Percentiles rank a stretch among this genome's conserved stretches.
These are phyloP conservation scores for Pyrochroa serraticornis DNA, from an alignment of 2,888 invertebrate species.

Conservation along the genomic window DNA sequence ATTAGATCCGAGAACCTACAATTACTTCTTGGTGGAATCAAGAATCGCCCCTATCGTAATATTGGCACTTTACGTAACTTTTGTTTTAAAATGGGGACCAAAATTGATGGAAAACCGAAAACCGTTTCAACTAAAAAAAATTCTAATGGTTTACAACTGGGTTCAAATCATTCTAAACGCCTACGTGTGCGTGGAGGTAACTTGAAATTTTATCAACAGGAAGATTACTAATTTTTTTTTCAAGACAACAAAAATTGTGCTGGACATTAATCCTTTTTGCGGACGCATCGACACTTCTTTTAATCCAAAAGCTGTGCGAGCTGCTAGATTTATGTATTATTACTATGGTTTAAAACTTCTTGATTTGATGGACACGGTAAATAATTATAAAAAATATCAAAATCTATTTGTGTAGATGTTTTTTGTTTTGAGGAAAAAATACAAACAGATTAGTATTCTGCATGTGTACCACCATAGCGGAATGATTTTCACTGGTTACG, in stretches of 20 bases:
- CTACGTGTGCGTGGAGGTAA: not conserved
- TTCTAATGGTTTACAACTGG: not conserved
- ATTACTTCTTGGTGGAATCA: no score
- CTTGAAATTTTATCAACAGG: no score
- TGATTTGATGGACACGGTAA: constrained; percentile 74
- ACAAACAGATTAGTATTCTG: constrained; percentile 77
- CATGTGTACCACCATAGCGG: constrained; percentile 84
- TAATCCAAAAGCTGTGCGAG: not conserved
- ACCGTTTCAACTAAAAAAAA: not conserved
- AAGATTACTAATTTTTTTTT: no score
- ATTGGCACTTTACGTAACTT: constrained; percentile 47
- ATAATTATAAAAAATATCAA: constrained; percentile 39
- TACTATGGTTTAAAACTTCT: constrained; percentile 73
- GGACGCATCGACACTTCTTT: not conserved
- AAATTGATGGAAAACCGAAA: not conserved
- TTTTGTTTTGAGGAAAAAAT: constrained; percentile 79
- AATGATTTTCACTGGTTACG: constrained; percentile 73
- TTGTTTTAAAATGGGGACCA: not conserved
- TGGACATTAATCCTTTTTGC: not conserved
- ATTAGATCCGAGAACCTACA: no score
- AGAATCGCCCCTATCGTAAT: constrained; percentile 56
- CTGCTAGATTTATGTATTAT: constrained; percentile 64
- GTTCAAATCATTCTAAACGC: not conserved
- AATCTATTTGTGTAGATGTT: constrained; percentile 76
- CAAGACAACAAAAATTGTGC: no score